phyloP scores from a whole-genome alignment of 2,113 vertebrate species.

The Gavia stellata region DNA sequence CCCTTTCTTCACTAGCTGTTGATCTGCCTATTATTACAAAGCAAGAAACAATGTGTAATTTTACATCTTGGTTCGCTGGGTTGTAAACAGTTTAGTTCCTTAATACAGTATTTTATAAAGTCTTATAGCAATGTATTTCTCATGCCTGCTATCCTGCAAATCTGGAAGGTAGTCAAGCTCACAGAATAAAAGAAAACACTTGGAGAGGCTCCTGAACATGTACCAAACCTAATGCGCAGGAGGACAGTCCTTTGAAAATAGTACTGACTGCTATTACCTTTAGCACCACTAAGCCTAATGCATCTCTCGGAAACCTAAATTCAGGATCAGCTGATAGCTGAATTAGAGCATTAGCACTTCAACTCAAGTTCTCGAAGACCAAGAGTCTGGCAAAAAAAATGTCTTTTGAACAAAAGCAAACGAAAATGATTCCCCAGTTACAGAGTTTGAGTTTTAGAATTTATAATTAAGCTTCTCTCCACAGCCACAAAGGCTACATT shows the following conservation, averaged over 20 bases:
- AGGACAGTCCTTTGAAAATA: not conserved
- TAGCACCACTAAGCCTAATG: not conserved
- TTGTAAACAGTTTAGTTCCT: not conserved
- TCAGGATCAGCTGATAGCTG: not conserved
- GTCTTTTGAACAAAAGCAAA: not conserved
- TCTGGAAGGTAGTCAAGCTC: not conserved
- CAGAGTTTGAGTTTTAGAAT: not conserved
- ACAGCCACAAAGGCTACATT: not conserved
- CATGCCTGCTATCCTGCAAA: not conserved
- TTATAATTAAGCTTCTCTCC: not conserved
- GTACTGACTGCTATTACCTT: not conserved
- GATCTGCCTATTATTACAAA: constrained; percentile 81
- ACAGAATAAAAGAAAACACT: not conserved
- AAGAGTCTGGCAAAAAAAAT: not conserved
- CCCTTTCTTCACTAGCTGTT: constrained; percentile 88
- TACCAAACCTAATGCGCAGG: not conserved
- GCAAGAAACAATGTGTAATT: not conserved
- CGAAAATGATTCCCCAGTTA: not conserved
- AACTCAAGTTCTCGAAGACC: not conserved
- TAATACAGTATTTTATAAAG: not conserved
- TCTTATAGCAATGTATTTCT: not conserved
- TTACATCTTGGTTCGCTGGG: not conserved
- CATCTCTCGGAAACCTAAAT: not conserved
- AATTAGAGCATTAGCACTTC: not conserved
- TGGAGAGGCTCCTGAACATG: not conserved